Conservation (phyloP, 2,113 vertebrate genomes). For the Xiphophorus hellerii region DNA sequence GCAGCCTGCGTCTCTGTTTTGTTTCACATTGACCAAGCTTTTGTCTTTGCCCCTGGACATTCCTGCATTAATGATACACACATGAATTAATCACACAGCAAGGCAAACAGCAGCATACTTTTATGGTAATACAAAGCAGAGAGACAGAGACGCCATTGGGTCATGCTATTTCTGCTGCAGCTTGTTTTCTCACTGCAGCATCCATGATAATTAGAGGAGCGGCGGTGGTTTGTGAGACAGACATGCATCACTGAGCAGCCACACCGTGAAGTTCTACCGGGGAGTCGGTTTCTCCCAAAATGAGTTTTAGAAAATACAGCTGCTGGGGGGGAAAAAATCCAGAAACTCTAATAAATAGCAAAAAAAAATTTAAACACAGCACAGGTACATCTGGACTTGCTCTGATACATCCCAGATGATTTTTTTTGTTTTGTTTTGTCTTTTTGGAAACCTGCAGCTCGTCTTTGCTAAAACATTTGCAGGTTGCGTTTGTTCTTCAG, state of each 20-base stretch:
- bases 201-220: conserved; percentile 66
- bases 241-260: conserved; percentile 50
- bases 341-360: conserved; percentile 27
- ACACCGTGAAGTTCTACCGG: conserved; percentile 42
- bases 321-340: conserved; percentile 38
- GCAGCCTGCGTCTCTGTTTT: conserved; percentile 49
- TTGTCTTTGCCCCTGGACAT: conserved; percentile 79
- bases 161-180: conserved; percentile 53
- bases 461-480: conserved; percentile 21
- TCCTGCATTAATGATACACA: conserved; percentile 78
- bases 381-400: conserved; percentile 38
- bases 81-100: conserved; percentile 78
- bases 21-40: conserved; percentile 73
- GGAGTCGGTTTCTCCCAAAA: conserved; percentile 32
- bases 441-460: conserved; percentile 19
- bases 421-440: conserved; percentile 26
- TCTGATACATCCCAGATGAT: conserved; percentile 28
- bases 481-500: conserved; percentile 19
- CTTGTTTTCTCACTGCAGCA: conserved; percentile 54
- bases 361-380: not conserved
- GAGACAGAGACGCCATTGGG: conserved; percentile 48
- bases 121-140: conserved; percentile 67
- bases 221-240: conserved; percentile 49
- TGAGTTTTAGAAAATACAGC: conserved; percentile 42
- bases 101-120: conserved; percentile 67